Base-by-base conservation (phyloP, 2,113 vertebrate species). In the Holacanthus passer region DNA sequence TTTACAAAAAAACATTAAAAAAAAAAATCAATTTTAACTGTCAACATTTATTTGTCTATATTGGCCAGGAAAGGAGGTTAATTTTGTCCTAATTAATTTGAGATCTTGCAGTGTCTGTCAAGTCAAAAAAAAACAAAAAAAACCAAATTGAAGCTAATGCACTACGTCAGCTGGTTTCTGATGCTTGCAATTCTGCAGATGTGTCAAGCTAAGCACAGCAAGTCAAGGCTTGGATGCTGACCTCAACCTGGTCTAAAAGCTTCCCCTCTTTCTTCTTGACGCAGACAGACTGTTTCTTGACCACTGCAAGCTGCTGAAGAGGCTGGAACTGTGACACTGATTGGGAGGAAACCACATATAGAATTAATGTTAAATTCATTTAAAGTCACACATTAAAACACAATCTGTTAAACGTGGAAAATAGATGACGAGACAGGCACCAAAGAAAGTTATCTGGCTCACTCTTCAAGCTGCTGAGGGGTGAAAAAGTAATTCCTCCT, bases 211-310 rank as follows among this genome's bases (percentile, higher is more conserved):
- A 82, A 76, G 77, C 48, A 59, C 56, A 63, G 52, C 72, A 41
- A 69, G 74, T 50, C 22, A 2, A 27, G 31, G 63, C 66, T 67
- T 0, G 1, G 84, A 81, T 83, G 70, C 91, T 90, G 87, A 94
- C 94, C 94, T 93, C 87, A 79, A 74, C 24, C 53, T 77, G 52
- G 39, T 84, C 79, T 29, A 75, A 81, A 62, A 74, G 74, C 84
- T 65, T 81, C 81, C 27, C 50, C 62, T 45, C 73, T 59, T 86
- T 88, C 84, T 81, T 91, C 85, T 81, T 92, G 82, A 87, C 35
- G 4, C 94, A 93, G 50, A 93, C 90, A 0, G 93, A 91, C 56
- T 81, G 86, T 66, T 93, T 94, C 48, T 84, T 93, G 83, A 89
- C 67, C 13, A 83, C 85, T 0, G 66, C 59, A 64, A 88, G 77